Evolutionary conservation across 1,140 invertebrate genomes (phyloP).

Genomic region (Ctenoplectra terminalis): DNA sequence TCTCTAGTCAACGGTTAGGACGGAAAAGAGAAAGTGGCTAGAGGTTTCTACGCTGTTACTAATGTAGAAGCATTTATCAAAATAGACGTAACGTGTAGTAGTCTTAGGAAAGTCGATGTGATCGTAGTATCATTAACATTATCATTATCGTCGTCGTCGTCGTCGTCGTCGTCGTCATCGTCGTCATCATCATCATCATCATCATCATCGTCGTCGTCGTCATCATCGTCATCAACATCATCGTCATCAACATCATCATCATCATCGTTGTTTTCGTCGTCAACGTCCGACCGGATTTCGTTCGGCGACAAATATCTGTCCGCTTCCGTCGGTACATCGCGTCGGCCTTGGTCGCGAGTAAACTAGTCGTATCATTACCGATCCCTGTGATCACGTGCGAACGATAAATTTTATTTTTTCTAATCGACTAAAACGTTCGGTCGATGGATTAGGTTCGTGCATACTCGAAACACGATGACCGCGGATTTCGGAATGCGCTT

Average conservation of each 20-base stretch:
- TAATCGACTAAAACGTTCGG: slow-evolving; percentile 64
- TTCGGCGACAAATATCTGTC: not conserved
- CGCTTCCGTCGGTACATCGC: not conserved
- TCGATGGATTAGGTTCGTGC: slow-evolving; percentile 33
- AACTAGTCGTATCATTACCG: slow-evolving; percentile 63
- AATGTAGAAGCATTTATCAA: slow-evolving; percentile 49
- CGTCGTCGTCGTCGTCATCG: not conserved
- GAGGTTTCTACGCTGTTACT: slow-evolving; percentile 49
- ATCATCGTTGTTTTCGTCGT: slow-evolving; percentile 9
- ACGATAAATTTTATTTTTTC: slow-evolving; percentile 73
- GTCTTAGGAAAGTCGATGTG: slow-evolving; percentile 53
- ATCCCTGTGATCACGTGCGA: slow-evolving; percentile 54
- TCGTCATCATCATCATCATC: slow-evolving; percentile 26
- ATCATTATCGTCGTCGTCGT: slow-evolving; percentile 2
- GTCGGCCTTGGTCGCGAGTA: slow-evolving; percentile 23
- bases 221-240: slow-evolving; percentile 13
- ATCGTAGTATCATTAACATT: slow-evolving; percentile 42
- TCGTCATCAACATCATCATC: slow-evolving; percentile 13
- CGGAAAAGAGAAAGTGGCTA: slow-evolving; percentile 34
- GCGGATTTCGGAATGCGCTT: too few species aligned
- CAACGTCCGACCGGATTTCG: not conserved
- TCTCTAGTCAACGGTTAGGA: slow-evolving; percentile 19
- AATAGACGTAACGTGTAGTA: slow-evolving; percentile 51
- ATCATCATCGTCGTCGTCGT: slow-evolving; percentile 8
- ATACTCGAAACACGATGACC: not conserved